phyloP scores from a whole-genome alignment of 2,797 vertebrate species.

The Gymnopithys bicolor region DNA sequence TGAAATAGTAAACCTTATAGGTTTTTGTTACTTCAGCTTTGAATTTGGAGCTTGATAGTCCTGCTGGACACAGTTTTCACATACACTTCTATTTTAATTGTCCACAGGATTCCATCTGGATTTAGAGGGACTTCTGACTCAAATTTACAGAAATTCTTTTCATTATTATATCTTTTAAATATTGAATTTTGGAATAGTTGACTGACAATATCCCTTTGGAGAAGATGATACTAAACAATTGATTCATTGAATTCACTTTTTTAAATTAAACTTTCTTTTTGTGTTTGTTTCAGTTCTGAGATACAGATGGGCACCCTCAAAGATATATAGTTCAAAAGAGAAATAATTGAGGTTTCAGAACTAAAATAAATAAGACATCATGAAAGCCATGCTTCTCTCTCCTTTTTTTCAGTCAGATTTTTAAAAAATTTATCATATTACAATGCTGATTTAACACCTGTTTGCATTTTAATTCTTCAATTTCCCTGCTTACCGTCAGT shows the following conservation, averaged over 20 bases:
- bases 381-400: neutral
- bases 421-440: rapidly evolving
- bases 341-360: neutral
- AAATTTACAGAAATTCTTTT: neutral
- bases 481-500: neutral
- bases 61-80: neutral
- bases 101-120: neutral
- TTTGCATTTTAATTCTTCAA: neutral
- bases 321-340: neutral
- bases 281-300: neutral
- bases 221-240: too few relatives aligned
- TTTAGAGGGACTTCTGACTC: neutral
- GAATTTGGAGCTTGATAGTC: neutral
- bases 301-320: rapidly evolving
- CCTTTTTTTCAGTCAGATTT: neutral
- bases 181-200: neutral
- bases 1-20: neutral
- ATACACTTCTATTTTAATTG: neutral
- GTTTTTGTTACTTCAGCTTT: neutral
- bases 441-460: neutral
- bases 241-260: neutral
- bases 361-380: neutral
- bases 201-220: neutral
- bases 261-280: neutral
- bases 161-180: neutral